A percentile compares a stretch with the other conserved stretches of the same genome.
Evolutionary conservation across 2,888 invertebrate species (phyloP).

Genomic region (Tetragnatha montana): DNA sequence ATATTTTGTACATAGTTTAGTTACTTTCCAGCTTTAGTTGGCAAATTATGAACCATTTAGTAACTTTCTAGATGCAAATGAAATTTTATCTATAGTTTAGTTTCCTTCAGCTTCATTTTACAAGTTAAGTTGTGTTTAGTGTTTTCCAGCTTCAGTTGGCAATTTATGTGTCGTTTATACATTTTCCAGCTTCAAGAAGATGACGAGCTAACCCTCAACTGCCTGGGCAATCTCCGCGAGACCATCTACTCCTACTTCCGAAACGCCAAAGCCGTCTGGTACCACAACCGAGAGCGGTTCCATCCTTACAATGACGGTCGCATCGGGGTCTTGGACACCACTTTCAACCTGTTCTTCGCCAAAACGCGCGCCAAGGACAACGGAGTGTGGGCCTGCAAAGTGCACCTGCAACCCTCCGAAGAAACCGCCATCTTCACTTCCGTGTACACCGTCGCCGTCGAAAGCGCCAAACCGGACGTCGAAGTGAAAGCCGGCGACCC

Average conservation of each 20-base stretch:
- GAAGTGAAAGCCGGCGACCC: constrained; percentile 2
- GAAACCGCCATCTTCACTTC: constrained; percentile 4
- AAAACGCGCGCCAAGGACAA: constrained; percentile 31
- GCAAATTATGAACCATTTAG: no score
- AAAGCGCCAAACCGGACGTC: constrained; percentile 27
- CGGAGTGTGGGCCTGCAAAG: constrained; percentile 39
- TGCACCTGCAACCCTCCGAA: background rate
- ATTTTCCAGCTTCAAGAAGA: constrained; percentile 37
- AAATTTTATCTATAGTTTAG: no score
- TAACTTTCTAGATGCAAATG: no score
- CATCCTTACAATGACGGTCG: constrained; percentile 6
- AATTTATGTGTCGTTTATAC: background rate
- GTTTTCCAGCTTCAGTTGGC: no score
- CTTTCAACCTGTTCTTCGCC: constrained; percentile 2
- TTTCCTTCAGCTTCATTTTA: no score
- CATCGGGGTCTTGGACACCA: constrained; percentile 6
- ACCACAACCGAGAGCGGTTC: constrained; percentile 28
- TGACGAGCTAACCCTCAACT: constrained; percentile 14
- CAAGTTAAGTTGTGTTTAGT: no score
- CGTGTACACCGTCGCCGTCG: constrained; percentile 19
- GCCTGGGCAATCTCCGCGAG: background rate
- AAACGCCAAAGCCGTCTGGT: constrained; percentile 24
- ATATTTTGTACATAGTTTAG: no score
- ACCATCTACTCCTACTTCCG: background rate
- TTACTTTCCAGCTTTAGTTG: no score